Conservation (phyloP, 1,140 invertebrate species). For the Oreohelix idahoensis region DNA sequence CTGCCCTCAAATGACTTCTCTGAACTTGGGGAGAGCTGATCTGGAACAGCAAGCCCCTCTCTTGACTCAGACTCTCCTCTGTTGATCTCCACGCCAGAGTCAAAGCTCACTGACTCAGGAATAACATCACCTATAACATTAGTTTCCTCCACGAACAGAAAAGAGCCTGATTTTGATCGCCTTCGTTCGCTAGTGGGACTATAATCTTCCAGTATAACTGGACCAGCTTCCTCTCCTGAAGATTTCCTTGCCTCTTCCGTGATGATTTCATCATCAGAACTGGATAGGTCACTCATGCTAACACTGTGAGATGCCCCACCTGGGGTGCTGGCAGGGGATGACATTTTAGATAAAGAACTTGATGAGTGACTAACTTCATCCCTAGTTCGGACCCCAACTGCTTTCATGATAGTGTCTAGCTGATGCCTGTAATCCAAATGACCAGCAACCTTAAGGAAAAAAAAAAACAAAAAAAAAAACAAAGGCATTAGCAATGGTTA, state of each 20-base stretch:
- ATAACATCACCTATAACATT: background rate
- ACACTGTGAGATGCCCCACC: background rate
- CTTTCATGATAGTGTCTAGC: slow-evolving; percentile 76
- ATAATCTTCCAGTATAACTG: slow-evolving; percentile 32
- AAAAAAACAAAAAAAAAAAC: background rate
- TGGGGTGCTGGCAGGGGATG: background rate
- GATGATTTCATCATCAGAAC: slow-evolving; percentile 30
- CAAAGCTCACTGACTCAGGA: slow-evolving; percentile 32
- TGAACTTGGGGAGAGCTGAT: background rate
- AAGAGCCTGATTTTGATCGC: background rate
- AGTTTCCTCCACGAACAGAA: background rate
- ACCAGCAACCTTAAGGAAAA: slow-evolving; percentile 61
- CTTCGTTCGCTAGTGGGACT: background rate
- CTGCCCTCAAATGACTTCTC: background rate
- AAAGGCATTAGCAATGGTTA: background rate
- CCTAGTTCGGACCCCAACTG: slow-evolving; percentile 72
- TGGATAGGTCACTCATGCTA: slow-evolving; percentile 27
- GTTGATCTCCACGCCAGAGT: slow-evolving; percentile 31
- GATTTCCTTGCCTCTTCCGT: background rate
- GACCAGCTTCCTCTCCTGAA: background rate
- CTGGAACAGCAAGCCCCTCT: background rate
- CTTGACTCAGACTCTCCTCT: slow-evolving; percentile 17
- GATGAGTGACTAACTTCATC: slow-evolving; percentile 43
- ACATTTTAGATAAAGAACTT: background rate
- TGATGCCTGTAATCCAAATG: slow-evolving; percentile 80